Conservation (phyloP, 2,113 vertebrate genomes). For the Daphoenositta chrysoptera region DNA sequence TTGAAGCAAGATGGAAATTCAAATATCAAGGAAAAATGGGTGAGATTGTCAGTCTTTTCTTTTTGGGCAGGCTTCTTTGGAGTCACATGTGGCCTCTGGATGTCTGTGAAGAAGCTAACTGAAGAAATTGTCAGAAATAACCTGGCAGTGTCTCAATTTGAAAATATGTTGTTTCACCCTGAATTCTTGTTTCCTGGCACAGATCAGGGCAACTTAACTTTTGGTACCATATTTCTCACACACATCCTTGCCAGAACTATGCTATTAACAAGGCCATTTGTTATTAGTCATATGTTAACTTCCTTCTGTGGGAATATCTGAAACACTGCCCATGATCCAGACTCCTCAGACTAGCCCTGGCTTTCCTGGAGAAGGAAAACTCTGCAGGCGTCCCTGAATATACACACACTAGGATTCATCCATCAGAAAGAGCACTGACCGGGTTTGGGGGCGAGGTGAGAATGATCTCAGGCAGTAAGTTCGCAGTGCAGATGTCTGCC, state of each 20-base stretch:
- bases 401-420: not conserved
- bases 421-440: rapidly evolving
- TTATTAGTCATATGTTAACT: not conserved
- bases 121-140: not conserved
- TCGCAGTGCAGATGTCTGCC: not conserved
- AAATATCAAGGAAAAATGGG: not conserved
- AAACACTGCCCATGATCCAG: not conserved
- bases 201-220: not conserved
- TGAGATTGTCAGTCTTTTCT: not conserved
- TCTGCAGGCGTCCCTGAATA: not conserved
- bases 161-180: not conserved
- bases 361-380: not conserved
- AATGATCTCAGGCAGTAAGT: not conserved
- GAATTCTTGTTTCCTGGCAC: not conserved
- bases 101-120: not conserved
- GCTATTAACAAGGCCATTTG: not conserved
- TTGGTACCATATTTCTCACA: not conserved
- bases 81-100: not conserved
- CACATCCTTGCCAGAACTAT: not conserved
- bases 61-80: not conserved
- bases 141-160: not conserved
- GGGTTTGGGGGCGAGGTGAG: not conserved
- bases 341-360: not conserved
- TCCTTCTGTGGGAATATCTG: constrained; percentile 3
- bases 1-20: not conserved